Percentiles rank a stretch among this genome's conserved stretches.
phyloP scores from a whole-genome alignment of 2,888 invertebrate species.

The Brachyptera risi region DNA sequence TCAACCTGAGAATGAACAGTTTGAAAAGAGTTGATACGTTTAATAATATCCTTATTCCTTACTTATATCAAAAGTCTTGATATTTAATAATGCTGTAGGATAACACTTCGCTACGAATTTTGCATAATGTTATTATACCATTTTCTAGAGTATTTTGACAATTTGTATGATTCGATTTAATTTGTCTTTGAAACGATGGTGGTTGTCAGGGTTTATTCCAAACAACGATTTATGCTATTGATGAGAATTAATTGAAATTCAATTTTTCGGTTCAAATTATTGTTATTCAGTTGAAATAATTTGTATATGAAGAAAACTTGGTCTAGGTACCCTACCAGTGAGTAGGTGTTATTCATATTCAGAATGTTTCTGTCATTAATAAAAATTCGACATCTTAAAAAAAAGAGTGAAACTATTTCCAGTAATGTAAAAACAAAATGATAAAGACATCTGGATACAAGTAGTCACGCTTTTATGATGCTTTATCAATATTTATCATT shows the following conservation, averaged over 20 bases:
- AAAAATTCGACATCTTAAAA: too few species aligned
- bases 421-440: too few species aligned
- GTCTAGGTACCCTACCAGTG: too few species aligned
- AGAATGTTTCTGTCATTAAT: too few species aligned
- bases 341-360: too few species aligned
- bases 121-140: slow-evolving; percentile 2
- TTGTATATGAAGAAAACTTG: too few species aligned
- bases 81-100: slow-evolving; percentile 2
- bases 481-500: too few species aligned
- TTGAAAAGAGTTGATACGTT: not conserved
- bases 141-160: slow-evolving; percentile 5
- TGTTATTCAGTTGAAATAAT: too few species aligned
- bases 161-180: not conserved
- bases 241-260: not conserved
- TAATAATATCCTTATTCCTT: slow-evolving; percentile 10
- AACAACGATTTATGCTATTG: slow-evolving; percentile 2
- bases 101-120: slow-evolving; percentile 2
- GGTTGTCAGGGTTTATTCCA: slow-evolving; percentile 17
- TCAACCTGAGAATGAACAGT: slow-evolving; percentile 4
- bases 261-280: not conserved
- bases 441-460: too few species aligned
- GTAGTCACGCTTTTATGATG: too few species aligned
- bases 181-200: not conserved
- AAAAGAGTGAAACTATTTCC: not conserved
- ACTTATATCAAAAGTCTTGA: slow-evolving; percentile 4